Conservation (phyloP, 2,113 vertebrate species). For the Hassar affinis region DNA sequence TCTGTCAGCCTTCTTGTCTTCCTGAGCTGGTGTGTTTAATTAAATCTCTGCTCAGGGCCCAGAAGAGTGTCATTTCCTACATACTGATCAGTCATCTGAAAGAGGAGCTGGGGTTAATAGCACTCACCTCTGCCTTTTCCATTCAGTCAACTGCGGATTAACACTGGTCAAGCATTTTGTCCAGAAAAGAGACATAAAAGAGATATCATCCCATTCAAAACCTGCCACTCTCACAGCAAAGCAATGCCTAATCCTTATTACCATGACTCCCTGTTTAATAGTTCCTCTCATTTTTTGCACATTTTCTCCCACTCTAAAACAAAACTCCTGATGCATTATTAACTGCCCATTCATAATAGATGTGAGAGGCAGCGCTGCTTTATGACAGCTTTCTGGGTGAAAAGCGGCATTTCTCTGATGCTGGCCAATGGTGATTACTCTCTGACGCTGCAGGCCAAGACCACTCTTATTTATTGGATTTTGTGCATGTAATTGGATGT, state of each 20-base stretch:
- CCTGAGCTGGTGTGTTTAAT: constrained; percentile 20
- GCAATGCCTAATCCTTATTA: constrained; percentile 41
- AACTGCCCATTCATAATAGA: constrained; percentile 46
- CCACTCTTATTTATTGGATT: constrained; percentile 31
- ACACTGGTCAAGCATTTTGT: constrained; percentile 28
- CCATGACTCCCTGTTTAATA: constrained; percentile 44
- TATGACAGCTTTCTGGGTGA: constrained; percentile 39
- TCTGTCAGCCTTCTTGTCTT: not conserved
- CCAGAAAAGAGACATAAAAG: constrained; percentile 30
- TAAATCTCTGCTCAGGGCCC: constrained; percentile 3
- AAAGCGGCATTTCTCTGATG: constrained; percentile 20
- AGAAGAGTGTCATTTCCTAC: not conserved
- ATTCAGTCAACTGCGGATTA: constrained; percentile 28
- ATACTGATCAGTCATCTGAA: constrained; percentile 7
- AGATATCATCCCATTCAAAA: constrained; percentile 19
- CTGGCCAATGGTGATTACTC: constrained; percentile 17
- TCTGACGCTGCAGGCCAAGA: not conserved
- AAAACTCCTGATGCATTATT: constrained; percentile 53
- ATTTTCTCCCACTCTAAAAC: constrained; percentile 38
- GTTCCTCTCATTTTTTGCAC: not conserved
- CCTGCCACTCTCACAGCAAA: constrained; percentile 35
- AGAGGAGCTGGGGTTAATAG: constrained; percentile 20
- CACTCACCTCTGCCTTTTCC: not conserved
- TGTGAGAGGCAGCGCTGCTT: constrained; percentile 14
- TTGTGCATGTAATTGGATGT: constrained; percentile 23